Percentiles rank a stretch among this genome's conserved stretches.
These are phyloP conservation scores for Tetraneura akinire DNA, from an alignment of 1,140 invertebrate species.

Conservation along the genomic window DNA sequence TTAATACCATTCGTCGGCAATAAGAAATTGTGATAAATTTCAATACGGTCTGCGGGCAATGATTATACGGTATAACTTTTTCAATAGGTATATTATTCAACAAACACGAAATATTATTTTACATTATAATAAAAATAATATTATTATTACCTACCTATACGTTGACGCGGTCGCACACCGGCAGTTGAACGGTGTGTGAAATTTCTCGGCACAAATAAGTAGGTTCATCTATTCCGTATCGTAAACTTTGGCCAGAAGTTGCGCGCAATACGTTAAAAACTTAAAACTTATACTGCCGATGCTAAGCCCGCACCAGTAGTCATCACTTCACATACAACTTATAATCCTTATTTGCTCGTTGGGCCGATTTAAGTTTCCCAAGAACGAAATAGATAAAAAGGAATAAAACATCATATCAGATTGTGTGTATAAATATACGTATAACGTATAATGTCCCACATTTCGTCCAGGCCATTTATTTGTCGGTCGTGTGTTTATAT, in stretches of 20 bases:
- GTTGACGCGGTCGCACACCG: neutral
- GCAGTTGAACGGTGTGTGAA: neutral
- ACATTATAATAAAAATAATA: neutral
- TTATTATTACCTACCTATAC: neutral
- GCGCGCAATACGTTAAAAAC: neutral
- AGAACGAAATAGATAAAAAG: constrained; percentile 10
- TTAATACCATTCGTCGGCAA: no score
- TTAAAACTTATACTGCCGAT: neutral
- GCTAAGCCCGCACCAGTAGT: neutral
- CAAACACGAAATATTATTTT: neutral
- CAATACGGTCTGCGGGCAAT: no score
- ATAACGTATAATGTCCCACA: neutral
- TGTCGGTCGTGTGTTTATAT: neutral
- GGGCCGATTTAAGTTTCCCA: constrained; percentile 9
- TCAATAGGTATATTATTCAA: no score
- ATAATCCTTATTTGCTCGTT: neutral
- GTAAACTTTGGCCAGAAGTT: constrained; percentile 12
- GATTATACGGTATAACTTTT: no score
- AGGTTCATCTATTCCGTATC: neutral
- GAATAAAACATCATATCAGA: neutral
- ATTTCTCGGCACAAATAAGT: neutral
- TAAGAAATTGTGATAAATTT: no score
- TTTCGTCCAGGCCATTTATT: constrained; percentile 9
- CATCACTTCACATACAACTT: constrained; percentile 17
- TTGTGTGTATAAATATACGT: neutral